A percentile compares a stretch with the other conserved stretches of the same genome.
Evolutionary conservation across 2,797 vertebrate species (phyloP).

Genomic region (Threskiornis aethiopicus): DNA sequence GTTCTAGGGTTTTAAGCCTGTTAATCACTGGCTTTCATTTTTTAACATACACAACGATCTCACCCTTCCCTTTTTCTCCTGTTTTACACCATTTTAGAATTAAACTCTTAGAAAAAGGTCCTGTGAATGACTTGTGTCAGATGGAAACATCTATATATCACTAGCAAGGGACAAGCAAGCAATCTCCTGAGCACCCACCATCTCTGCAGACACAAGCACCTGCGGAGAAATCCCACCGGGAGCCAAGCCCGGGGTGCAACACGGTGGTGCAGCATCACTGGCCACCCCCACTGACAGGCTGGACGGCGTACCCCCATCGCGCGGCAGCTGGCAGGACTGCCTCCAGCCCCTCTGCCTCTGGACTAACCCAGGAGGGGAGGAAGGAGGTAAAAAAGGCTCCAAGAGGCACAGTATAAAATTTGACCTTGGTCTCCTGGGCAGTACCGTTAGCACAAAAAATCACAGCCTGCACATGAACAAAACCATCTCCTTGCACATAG

Average conservation of each 20-base stretch:
- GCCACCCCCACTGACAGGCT: too few relatives aligned
- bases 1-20: background rate
- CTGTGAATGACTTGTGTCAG: background rate
- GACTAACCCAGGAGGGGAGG: background rate
- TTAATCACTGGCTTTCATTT: background rate
- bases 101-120: background rate
- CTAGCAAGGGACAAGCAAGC: background rate
- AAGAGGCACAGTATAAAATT: background rate
- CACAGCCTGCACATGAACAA: background rate
- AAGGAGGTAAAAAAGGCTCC: background rate
- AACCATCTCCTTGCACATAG: background rate
- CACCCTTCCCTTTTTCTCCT: background rate
- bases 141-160: background rate
- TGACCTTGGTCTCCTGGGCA: background rate
- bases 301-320: accelerated
- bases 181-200: background rate
- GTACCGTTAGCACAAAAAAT: background rate
- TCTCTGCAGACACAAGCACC: background rate
- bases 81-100: background rate
- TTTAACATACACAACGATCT: background rate
- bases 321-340: background rate
- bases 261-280: accelerated
- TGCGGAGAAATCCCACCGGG: background rate
- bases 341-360: background rate
- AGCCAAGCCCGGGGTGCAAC: background rate